These are phyloP conservation scores for Anthopleura sola DNA, from an alignment of 64 coral and sea anemone genomes.

Conservation along the genomic window DNA sequence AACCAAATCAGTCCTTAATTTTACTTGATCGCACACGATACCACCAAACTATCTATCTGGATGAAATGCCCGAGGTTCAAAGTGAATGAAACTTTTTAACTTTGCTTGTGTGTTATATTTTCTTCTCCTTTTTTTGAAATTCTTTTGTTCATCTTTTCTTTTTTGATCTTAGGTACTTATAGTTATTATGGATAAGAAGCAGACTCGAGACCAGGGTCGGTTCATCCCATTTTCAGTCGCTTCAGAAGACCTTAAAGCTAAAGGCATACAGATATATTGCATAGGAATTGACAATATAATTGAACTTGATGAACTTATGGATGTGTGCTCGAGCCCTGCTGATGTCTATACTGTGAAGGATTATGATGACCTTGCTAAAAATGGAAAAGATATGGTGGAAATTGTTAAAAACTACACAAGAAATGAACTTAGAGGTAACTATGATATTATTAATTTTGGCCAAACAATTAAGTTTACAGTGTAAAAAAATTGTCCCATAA, in stretches of 20 bases:
- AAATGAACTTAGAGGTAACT: constrained; percentile 29
- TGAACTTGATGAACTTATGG: constrained; percentile 29
- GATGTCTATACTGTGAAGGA: constrained; percentile 27
- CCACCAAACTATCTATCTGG: too few species aligned
- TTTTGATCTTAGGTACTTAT: constrained; percentile 25
- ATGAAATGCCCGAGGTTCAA: too few species aligned
- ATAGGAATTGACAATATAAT: constrained; percentile 24
- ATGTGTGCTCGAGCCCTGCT: constrained; percentile 26
- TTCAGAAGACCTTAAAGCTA: constrained; percentile 24
- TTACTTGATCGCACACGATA: too few species aligned
- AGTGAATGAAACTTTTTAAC: too few species aligned
- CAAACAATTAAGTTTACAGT: too few species aligned
- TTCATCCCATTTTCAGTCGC: constrained; percentile 10
- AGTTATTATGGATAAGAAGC: constrained; percentile 21
- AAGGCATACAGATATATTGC: constrained; percentile 20
- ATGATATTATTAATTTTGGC: too few species aligned
- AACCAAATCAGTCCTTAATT: too few species aligned
- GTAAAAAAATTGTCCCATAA: too few species aligned
- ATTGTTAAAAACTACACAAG: constrained; percentile 49
- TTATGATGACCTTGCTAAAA: not conserved
- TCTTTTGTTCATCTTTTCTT: too few species aligned
- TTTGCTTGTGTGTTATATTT: too few species aligned
- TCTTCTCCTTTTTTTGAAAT: too few species aligned
- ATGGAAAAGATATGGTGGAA: constrained; percentile 10
- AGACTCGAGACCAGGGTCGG: constrained; percentile 25